Evolutionary conservation across 2,888 invertebrate species (phyloP).

Genomic region (Vannuccia rotundouncinata): DNA sequence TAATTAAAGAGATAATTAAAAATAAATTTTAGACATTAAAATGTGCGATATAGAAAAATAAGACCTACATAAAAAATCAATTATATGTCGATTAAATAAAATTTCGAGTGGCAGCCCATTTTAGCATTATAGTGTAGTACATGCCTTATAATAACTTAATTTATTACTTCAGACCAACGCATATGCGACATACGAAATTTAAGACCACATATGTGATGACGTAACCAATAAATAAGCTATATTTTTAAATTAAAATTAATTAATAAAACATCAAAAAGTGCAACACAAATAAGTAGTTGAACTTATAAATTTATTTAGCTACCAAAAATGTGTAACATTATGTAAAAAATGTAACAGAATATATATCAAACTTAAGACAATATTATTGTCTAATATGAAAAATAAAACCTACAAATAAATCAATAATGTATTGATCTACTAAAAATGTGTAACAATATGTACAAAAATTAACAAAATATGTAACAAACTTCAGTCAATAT

Average conservation of each 20-base stretch:
- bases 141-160: neutral
- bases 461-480: too few relatives aligned
- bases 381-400: too few relatives aligned
- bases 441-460: too few relatives aligned
- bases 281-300: neutral
- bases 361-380: conserved; percentile 3
- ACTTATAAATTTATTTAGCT: neutral
- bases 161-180: neutral
- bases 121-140: neutral
- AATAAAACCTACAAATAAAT: too few relatives aligned
- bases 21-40: neutral
- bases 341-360: neutral
- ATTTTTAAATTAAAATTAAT: neutral
- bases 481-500: neutral
- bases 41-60: neutral
- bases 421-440: too few relatives aligned
- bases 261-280: neutral
- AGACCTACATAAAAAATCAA: neutral
- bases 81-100: neutral
- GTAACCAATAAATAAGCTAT: neutral
- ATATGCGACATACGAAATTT: neutral
- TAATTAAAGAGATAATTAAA: neutral
- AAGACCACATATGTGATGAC: neutral
- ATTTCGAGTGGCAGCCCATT: neutral
- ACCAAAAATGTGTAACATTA: too few relatives aligned